Percentiles rank a stretch among this genome's conserved stretches.
Evolutionary conservation across 2,888 invertebrate species (phyloP).

Genomic region (Acleris holmiana): DNA sequence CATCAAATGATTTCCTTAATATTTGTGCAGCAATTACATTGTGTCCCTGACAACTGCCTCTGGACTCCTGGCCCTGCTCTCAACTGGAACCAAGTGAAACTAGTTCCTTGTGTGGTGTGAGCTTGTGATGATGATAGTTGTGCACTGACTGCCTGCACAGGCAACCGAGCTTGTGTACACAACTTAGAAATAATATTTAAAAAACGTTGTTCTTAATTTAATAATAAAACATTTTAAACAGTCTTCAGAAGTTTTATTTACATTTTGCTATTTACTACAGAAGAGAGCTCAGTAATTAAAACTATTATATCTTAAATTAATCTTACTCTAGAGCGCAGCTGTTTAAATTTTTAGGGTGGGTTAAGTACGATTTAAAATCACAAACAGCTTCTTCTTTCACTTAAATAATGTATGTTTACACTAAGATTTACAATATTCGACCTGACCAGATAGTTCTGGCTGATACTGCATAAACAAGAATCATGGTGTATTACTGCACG

Average conservation of each 20-base stretch:
- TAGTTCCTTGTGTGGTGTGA: constrained; percentile 47
- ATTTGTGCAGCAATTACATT: constrained; percentile 90
- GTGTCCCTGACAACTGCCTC: constrained; percentile 95
- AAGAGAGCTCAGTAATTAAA: constrained; percentile 54
- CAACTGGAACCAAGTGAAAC: constrained; percentile 93
- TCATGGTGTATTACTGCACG: not conserved
- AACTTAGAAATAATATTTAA: constrained; percentile 46
- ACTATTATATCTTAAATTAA: constrained; percentile 46
- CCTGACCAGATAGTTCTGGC: not conserved
- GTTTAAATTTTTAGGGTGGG: constrained; percentile 67
- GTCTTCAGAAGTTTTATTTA: constrained; percentile 73
- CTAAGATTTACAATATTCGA: constrained; percentile 14
- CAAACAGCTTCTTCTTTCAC: constrained; percentile 61
- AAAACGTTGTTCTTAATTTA: constrained; percentile 60
- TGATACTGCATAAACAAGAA: constrained; percentile 14
- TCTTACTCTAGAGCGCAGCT: constrained; percentile 57
- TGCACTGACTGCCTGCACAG: constrained; percentile 23
- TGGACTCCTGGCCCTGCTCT: constrained; percentile 95
- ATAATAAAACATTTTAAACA: constrained; percentile 70
- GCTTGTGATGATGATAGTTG: constrained; percentile 41
- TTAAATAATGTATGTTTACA: constrained; percentile 37
- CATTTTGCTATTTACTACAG: constrained; percentile 54
- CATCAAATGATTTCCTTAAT: constrained; percentile 44
- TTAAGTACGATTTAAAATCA: constrained; percentile 64
- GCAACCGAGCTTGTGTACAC: constrained; percentile 38